phyloP scores from a whole-genome alignment of 2,113 vertebrate species.

The Hiodon tergisus region DNA sequence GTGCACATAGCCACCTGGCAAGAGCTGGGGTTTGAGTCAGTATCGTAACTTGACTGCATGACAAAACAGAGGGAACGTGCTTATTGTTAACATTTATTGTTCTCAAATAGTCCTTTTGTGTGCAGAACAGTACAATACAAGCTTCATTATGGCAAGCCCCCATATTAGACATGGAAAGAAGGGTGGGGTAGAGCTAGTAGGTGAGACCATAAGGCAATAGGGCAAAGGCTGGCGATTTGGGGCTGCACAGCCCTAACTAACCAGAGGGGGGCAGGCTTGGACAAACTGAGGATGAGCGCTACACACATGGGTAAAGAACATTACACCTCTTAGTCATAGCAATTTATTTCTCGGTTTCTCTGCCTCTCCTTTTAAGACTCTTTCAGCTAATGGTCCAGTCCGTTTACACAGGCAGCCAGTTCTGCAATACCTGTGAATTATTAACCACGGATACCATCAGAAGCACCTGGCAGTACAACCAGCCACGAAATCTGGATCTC shows the following conservation, averaged over 20 bases:
- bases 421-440: background rate
- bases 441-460: background rate
- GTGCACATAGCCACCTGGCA: background rate
- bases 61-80: background rate
- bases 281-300: background rate
- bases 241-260: background rate
- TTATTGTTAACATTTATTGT: background rate
- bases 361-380: too few species aligned
- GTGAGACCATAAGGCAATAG: background rate
- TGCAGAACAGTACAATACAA: background rate
- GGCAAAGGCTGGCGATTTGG: background rate
- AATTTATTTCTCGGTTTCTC: too few species aligned
- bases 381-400: too few species aligned
- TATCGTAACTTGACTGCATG: background rate
- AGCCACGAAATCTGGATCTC: background rate
- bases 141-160: background rate
- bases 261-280: slow-evolving; percentile 3
- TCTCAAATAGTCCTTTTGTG: background rate
- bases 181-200: background rate
- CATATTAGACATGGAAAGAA: background rate
- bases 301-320: too few species aligned
- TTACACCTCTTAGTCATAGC: too few species aligned
- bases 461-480: background rate
- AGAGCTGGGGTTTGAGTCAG: background rate
- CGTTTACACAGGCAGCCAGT: background rate